Conservation (phyloP, 2,797 vertebrate species). For the Merluccius polli region DNA sequence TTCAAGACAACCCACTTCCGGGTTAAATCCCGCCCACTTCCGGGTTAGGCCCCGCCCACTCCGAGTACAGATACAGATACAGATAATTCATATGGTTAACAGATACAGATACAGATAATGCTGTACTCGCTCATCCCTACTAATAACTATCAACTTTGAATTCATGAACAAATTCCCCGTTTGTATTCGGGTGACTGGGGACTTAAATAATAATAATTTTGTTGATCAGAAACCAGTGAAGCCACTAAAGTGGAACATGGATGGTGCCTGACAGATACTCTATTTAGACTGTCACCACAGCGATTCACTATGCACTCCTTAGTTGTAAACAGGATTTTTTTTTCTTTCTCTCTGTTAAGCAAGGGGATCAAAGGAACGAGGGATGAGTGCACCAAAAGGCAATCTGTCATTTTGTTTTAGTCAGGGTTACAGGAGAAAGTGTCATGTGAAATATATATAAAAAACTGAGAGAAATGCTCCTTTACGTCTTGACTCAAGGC, state of each 20-base stretch:
- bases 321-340: neutral
- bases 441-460: neutral
- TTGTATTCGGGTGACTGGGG: too few species aligned
- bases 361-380: slow-evolving; percentile 3
- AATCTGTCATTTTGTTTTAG: slow-evolving; percentile 56
- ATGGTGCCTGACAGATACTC: neutral
- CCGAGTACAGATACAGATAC: too few species aligned
- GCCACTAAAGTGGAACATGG: neutral
- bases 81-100: too few species aligned
- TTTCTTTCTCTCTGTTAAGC: neutral
- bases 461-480: neutral
- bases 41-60: too few species aligned
- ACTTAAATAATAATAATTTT: neutral
- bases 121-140: too few species aligned
- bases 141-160: too few species aligned
- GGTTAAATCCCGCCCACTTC: too few species aligned
- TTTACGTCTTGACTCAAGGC: neutral
- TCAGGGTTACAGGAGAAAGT: slow-evolving; percentile 35
- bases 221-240: neutral
- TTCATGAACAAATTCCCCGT: too few species aligned
- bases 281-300: neutral
- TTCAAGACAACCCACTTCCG: too few species aligned
- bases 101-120: too few species aligned
- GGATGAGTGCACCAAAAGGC: slow-evolving; percentile 15
- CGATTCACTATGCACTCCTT: neutral